Evolutionary conservation across 2,113 vertebrate species (phyloP), one percentile per base, ranked within the genome.

Genomic region (Odobenus rosmarus): DNA sequence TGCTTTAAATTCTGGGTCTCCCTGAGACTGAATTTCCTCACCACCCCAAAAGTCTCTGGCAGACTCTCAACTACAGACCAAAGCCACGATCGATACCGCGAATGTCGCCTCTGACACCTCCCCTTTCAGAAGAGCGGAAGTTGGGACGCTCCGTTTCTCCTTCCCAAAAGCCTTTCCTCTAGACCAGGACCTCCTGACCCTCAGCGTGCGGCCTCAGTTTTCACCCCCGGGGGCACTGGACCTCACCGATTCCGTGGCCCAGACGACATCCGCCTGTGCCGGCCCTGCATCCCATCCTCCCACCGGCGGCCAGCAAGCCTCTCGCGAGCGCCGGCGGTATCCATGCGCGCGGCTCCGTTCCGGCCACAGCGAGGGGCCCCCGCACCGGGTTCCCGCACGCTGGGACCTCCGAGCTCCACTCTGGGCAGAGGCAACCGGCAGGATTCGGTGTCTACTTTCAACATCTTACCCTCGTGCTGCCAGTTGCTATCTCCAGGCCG

Each of bases 341-440:
- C 67, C 69, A 36, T 0, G 1, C 59, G 53, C 23, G 9, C 2
- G 0, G 0, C 3, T 80, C 31, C 51, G 77, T 64, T 72, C 57
- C 0, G 4, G 59, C 67, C 2, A 0, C 2, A 0, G 36, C 3
- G 0, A 18, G n/a, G 33, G 0, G 2, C 23, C 46, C 46, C 53
- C 3, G 12, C 46, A 23, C 7, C 0, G 14, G 72, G 88, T 14
- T 12, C 67, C n/a, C 39, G 64, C 53, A 18, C 16, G 4, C 84
- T 6, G 13, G 61, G 39, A 14, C 69, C 93, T 51, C 74, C 7
- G n/a, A 14, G 59, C 53, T 39, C 4, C 2, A 0, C 2, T 0
- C 5, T 14, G 64, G 4, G 39, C 4, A 0, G 3, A 1, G 4
- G 15, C 13, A 18, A 7, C 14, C 13, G 3, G 11, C 36, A 36